These are phyloP conservation scores for Andrena marginata DNA, from an alignment of 2,888 invertebrate species.

Conservation along the genomic window DNA sequence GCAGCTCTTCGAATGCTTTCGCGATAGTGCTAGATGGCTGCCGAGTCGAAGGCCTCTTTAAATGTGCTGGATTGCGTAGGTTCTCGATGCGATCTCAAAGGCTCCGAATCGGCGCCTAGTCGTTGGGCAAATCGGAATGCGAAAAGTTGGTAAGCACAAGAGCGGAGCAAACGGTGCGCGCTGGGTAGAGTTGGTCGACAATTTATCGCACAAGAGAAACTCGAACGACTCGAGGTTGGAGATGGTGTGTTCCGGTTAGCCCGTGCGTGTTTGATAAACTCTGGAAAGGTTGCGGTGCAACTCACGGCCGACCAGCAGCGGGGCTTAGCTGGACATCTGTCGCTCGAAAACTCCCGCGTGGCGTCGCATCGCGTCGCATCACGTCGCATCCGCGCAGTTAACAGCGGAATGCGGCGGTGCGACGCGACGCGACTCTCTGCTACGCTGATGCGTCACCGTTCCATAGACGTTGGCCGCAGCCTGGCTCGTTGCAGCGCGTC, in stretches of 20 bases:
- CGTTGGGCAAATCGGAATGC: not conserved
- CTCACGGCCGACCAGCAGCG: constrained; percentile 12
- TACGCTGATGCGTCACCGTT: constrained; percentile 14
- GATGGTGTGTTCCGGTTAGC: not conserved
- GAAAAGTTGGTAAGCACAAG: not conserved
- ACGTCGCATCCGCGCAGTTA: constrained; percentile 30
- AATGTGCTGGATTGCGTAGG: not conserved
- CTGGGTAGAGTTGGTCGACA: not conserved
- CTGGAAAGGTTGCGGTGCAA: constrained; percentile 5
- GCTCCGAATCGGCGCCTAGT: not conserved
- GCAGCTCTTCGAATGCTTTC: not conserved
- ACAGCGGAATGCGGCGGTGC: constrained; percentile 30
- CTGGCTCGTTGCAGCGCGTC: constrained; percentile 1
- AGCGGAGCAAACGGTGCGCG: not conserved
- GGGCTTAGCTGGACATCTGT: constrained; percentile 59
- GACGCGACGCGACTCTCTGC: constrained; percentile 9
- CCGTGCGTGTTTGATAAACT: constrained; percentile 31
- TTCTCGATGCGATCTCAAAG: too few relatives aligned
- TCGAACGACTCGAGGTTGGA: not conserved
- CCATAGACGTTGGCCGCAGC: not conserved
- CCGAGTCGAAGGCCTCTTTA: not conserved
- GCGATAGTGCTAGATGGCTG: not conserved
- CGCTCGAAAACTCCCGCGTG: constrained; percentile 37
- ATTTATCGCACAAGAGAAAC: not conserved
- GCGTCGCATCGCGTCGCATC: too few relatives aligned